Base-by-base conservation (phyloP, 2,888 invertebrate genomes). In the Drosophila limbata region DNA sequence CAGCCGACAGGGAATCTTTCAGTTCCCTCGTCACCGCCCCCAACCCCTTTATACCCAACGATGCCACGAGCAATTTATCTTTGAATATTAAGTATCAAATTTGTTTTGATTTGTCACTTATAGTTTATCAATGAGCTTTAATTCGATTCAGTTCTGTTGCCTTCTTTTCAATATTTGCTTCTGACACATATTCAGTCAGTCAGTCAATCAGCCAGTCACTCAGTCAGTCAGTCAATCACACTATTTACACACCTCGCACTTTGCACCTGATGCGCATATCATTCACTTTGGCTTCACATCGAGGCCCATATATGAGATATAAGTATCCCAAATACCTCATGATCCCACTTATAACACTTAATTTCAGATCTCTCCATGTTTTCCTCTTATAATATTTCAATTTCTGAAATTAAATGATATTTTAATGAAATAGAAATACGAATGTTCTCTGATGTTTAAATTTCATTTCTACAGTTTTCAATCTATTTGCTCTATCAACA, bases 1-100 rank as follows among this genome's bases (percentile, higher is more conserved):
- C 73, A 81, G 69, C 80, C 83, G 81, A 59, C 73, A 33, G 42
- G 21, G 15, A 44, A 39, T 40, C 17, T 9, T 9, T 15, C 25
- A 9, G 11, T 13, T 10, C 19, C 21, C 9, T 25, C 10, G 15
- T 19, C 10, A 10, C 28, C 25, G 10, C 48, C 17, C n/a, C 19
- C 37, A 3, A 0, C 8, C n/a, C n/a, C n/a, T 3, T 1, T 1
- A 15, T 13, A 25, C 25, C 10, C 1, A 19, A 11, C 15, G 25
- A 11, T 10, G 60, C 51, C 73, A 73, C 69, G 69, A 56, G 73
- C 35, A 56, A 31, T 11, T 44, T 35, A 19, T 19, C 10, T 47
- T 35, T 45, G 57, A 19, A 19, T 42, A 42, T 42, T 42, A 19
- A 42, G 19, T 21, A 21, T 19, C 6, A 35, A 19, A 21, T 50